Percentiles rank a stretch among this genome's conserved stretches.
phyloP scores from a whole-genome alignment of 37 sponge, comb jelly and placozoan species.

The Theonella swinhoei region DNA sequence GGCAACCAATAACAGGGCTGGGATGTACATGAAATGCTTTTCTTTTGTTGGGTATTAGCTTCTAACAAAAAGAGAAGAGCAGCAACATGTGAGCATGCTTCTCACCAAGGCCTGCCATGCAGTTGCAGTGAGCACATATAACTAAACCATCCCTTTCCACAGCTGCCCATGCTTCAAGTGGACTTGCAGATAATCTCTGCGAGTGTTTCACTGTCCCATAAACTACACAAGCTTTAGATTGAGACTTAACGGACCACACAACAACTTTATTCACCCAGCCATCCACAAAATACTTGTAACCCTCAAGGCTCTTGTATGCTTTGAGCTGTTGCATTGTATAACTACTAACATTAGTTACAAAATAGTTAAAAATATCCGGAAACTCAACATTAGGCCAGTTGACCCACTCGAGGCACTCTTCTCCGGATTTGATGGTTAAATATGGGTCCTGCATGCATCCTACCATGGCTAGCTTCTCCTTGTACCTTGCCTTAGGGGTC shows the following conservation, averaged over 20 bases:
- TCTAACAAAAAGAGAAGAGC: conserved; percentile 55
- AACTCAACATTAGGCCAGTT: conserved; percentile 30
- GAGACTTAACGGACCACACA: background rate
- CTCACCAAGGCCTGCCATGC: conserved; percentile 52
- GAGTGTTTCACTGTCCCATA: background rate
- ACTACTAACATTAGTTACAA: conserved; percentile 24
- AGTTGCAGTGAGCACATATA: conserved; percentile 60
- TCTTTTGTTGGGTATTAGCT: conserved; percentile 24
- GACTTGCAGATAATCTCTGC: background rate
- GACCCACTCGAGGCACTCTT: background rate
- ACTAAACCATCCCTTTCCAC: conserved; percentile 21
- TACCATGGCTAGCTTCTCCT: conserved; percentile 22
- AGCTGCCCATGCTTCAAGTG: background rate
- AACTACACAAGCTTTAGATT: background rate
- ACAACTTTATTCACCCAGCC: conserved; percentile 17
- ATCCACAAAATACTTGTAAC: conserved; percentile 11
- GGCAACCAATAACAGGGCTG: conserved; percentile 30
- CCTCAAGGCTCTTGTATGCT: conserved; percentile 2
- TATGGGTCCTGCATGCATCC: background rate
- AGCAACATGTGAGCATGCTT: conserved; percentile 67
- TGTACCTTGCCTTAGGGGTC: background rate
- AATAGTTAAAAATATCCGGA: conserved; percentile 30
- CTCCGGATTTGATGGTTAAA: background rate
- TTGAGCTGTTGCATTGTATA: conserved; percentile 39
- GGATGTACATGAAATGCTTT: background rate